Conservation (phyloP, 2,113 vertebrate genomes). For the Oncorhynchus kisutch region DNA sequence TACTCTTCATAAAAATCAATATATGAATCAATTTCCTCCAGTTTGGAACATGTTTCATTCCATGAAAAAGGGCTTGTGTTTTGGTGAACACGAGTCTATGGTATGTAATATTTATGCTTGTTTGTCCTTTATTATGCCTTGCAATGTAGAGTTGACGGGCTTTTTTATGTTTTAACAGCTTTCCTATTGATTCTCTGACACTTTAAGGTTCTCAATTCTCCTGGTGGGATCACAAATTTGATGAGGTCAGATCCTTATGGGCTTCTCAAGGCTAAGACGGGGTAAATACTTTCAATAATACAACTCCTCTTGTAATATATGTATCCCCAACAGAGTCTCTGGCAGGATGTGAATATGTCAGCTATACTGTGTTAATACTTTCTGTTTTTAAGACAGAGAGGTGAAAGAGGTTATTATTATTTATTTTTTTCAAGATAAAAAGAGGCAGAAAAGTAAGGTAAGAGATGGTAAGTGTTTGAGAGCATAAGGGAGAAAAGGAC, state of each 20-base stretch:
- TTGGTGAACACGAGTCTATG: not conserved
- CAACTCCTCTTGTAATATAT: conserved; percentile 32
- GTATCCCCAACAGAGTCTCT: conserved; percentile 20
- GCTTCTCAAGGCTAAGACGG: conserved; percentile 31
- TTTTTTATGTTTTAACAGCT: conserved; percentile 28
- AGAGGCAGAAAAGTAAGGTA: too few relatives aligned
- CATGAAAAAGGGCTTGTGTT: not conserved
- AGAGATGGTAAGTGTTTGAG: too few relatives aligned
- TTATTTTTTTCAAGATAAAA: too few relatives aligned
- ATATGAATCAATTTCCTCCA: too few relatives aligned
- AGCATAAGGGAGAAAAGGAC: not conserved
- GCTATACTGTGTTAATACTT: not conserved
- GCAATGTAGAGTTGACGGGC: not conserved
- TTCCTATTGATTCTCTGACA: conserved; percentile 36
- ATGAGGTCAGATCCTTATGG: conserved; percentile 36
- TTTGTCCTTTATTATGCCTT: not conserved
- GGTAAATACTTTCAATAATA: conserved; percentile 49
- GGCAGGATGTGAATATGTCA: not conserved
- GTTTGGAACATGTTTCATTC: not conserved
- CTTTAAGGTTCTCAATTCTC: conserved; percentile 32
- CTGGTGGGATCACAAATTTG: conserved; percentile 25
- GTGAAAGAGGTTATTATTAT: too few relatives aligned
- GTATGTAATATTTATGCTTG: not conserved
- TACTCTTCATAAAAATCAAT: too few relatives aligned
- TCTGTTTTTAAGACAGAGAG: not conserved